A percentile compares a stretch with the other conserved stretches of the same genome.
phyloP scores from a whole-genome alignment of 2,888 invertebrate species.

The Meghimatium bilineatum region DNA sequence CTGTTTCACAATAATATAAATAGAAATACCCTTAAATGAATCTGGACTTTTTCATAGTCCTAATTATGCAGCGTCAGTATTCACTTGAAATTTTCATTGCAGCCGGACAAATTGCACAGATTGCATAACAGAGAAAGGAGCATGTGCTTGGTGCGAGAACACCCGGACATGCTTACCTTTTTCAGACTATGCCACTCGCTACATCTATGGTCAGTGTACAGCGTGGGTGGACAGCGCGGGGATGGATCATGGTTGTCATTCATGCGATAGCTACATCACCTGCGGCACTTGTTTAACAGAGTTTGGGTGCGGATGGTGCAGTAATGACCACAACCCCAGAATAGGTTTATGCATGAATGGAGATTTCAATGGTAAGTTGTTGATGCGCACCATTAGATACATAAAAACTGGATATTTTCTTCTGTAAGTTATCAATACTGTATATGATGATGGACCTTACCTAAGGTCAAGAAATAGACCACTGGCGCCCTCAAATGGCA shows the following conservation, averaged over 20 bases:
- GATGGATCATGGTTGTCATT: conserved; percentile 60
- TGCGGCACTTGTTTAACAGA: conserved; percentile 84
- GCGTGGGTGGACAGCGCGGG: conserved; percentile 88
- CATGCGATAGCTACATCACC: conserved; percentile 69
- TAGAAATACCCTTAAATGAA: too few species aligned
- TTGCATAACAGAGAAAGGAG: conserved; percentile 87
- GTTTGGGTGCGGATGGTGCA: conserved; percentile 96
- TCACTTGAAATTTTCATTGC: conserved; percentile 34
- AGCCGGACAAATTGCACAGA: conserved; percentile 71
- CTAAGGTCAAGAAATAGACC: too few species aligned
- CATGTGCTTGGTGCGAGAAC: conserved; percentile 97
- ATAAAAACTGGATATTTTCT: too few species aligned
- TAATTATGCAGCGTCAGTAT: too few species aligned
- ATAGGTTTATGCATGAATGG: conserved; percentile 81
- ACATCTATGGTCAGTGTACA: conserved; percentile 93
- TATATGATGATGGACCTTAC: too few species aligned
- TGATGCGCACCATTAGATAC: too few species aligned
- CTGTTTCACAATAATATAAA: too few species aligned
- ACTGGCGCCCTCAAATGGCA: too few species aligned
- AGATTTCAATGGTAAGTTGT: conserved; percentile 71
- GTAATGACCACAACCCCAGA: conserved; percentile 90
- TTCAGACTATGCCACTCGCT: conserved; percentile 95
- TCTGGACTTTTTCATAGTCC: too few species aligned
- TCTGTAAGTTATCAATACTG: too few species aligned
- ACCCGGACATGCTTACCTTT: conserved; percentile 94